Evolutionary conservation across 2,888 invertebrate species (phyloP), one percentile per base, ranked within the genome.

Genomic region (Bugula neritina): DNA sequence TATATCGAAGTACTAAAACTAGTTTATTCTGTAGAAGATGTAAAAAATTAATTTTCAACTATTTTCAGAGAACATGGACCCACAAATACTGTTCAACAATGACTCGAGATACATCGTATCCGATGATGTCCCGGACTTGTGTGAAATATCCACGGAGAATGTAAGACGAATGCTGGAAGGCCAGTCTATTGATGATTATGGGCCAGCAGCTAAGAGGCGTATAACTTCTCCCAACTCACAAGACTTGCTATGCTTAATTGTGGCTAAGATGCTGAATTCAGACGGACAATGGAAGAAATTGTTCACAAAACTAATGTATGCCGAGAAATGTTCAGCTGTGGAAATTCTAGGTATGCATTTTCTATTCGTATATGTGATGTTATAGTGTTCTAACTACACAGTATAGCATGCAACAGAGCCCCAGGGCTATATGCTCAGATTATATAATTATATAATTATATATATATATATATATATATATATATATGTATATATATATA

Each of bases 211-310:
- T 34, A 63, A 63, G 31, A 63, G 31, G 63, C 27, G 63, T 3
- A 63, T 63, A 1, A 63, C 27, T 13, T 31, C 63, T 63, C 25
- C 63, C 5, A 31, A 63, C 63, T 63, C 63, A 25, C 25, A 63
- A 27, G 63, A 63, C 31, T 10, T 63, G 29, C 10, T 63, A 10
- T 25, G 25, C 17, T 31, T 63, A 31, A 31, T 63, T 25, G 63
- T 63, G 13, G 21, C 25, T 3, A 63, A 63, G 31, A 27, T 10
- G n/a, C 31, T 63, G 3, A 63, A 13, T 31, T 5, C 13, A 31
- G 63, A 31, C 31, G 63, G 63, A 34, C 29, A 63, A 27, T 63
- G 63, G 63, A 25, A 63, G 34, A 27, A 63, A 13, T 27, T 63
- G 10, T 63, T 13, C 63, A 25, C 25, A 3, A 63, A 63, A 34